phyloP scores from a whole-genome alignment of 1,140 invertebrate genomes.

The Helicoverpa zea region DNA sequence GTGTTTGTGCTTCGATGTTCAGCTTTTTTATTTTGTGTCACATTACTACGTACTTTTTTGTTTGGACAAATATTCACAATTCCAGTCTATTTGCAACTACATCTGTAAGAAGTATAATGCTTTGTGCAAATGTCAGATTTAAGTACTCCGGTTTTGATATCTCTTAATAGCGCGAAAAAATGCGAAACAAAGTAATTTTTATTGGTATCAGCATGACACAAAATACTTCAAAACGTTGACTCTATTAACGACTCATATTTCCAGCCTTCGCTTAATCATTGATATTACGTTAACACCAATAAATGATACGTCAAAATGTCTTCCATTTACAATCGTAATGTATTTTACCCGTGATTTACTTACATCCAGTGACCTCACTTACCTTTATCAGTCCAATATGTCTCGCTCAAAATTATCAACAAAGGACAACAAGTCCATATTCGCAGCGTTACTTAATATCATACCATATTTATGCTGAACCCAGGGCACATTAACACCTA shows the following conservation, averaged over 20 bases:
- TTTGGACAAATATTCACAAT: background rate
- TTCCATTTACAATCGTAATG: slow-evolving; percentile 15
- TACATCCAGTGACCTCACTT: slow-evolving; percentile 17
- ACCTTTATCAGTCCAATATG: slow-evolving; percentile 18
- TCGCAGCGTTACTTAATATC: slow-evolving; percentile 19
- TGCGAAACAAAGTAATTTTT: background rate
- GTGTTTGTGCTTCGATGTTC: slow-evolving; percentile 24
- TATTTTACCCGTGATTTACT: slow-evolving; percentile 15
- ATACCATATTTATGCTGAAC: slow-evolving; percentile 29
- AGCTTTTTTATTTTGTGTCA: slow-evolving; percentile 10
- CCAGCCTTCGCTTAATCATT: background rate
- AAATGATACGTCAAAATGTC: slow-evolving; percentile 17
- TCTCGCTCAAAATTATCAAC: slow-evolving; percentile 29
- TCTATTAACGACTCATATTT: background rate
- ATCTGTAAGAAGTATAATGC: too few relatives aligned
- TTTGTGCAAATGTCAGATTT: background rate
- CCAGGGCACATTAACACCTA: slow-evolving; percentile 26
- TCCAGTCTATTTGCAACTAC: too few relatives aligned
- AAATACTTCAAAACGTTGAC: too few relatives aligned
- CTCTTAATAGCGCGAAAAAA: background rate
- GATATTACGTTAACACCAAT: background rate
- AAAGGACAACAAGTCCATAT: background rate
- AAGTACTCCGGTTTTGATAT: too few relatives aligned
- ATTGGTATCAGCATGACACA: too few relatives aligned
- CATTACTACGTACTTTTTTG: slow-evolving; percentile 3